Percentiles rank a stretch among this genome's conserved stretches.
Evolutionary conservation across 2,888 invertebrate genomes (phyloP).

Genomic region (Acronicta aceris): DNA sequence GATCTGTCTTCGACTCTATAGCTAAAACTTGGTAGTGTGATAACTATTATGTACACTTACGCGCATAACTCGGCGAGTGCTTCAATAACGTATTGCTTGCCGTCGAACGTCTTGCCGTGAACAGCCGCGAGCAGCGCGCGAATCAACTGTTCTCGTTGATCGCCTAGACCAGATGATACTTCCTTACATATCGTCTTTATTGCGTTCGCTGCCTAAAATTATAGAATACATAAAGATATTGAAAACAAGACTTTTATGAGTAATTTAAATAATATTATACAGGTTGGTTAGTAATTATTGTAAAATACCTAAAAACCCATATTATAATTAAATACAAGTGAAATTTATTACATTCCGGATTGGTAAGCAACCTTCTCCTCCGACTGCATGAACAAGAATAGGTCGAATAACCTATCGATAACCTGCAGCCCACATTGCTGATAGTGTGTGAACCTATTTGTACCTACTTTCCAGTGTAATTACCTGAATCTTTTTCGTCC

Average conservation of each 20-base stretch:
- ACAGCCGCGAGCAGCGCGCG: slow-evolving; percentile 92
- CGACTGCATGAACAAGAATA: too few species aligned
- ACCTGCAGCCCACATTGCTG: too few species aligned
- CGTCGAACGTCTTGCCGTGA: slow-evolving; percentile 96
- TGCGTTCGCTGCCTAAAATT: slow-evolving; percentile 92
- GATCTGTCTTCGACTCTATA: too few species aligned
- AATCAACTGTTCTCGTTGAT: slow-evolving; percentile 91
- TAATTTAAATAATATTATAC: too few species aligned
- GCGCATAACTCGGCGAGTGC: slow-evolving; percentile 94
- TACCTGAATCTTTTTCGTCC: slow-evolving; percentile 96
- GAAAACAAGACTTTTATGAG: neutral
- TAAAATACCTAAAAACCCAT: too few species aligned
- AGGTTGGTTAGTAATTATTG: too few species aligned
- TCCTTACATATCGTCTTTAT: slow-evolving; percentile 93
- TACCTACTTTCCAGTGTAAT: neutral
- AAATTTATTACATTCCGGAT: too few species aligned
- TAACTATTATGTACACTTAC: slow-evolving; percentile 85
- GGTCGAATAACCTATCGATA: too few species aligned
- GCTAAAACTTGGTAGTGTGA: too few species aligned
- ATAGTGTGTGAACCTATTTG: neutral
- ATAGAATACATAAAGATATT: neutral
- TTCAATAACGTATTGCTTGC: slow-evolving; percentile 95
- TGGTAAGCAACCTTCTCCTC: too few species aligned
- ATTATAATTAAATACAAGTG: too few species aligned
- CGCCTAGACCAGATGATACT: slow-evolving; percentile 90